Evolutionary conservation across 2,888 invertebrate genomes (phyloP).

Genomic region (Muschampia plurimacula): DNA sequence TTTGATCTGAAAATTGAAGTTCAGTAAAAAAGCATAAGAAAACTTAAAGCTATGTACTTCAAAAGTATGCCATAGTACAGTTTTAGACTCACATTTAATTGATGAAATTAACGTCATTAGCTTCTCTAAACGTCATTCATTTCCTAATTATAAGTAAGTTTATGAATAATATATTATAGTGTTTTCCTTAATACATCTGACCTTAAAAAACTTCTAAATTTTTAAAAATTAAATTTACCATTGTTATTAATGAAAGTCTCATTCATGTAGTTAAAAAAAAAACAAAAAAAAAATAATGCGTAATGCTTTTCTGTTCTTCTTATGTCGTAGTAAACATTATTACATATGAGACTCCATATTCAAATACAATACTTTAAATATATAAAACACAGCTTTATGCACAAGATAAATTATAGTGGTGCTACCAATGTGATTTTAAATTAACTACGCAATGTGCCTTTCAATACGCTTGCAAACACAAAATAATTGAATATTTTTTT

Average conservation of each 20-base stretch:
- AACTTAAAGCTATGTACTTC: not conserved
- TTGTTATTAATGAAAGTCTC: too few species aligned
- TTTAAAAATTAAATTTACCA: too few species aligned
- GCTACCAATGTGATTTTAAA: constrained; percentile 3
- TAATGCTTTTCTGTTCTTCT: not conserved
- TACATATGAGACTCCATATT: not conserved
- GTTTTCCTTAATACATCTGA: not conserved
- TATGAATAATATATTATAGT: not conserved
- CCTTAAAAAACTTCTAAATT: not conserved
- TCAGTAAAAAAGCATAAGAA: not conserved
- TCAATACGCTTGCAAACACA: not conserved
- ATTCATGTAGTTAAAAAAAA: too few species aligned
- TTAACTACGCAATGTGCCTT: constrained; percentile 1
- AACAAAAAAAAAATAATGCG: too few species aligned
- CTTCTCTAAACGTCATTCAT: not conserved
- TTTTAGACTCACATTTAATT: not conserved
- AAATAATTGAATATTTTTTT: not conserved
- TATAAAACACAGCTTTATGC: constrained; percentile 3
- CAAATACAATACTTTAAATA: not conserved
- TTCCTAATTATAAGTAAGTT: not conserved
- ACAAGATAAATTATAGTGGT: not conserved
- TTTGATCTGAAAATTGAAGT: constrained; percentile 14
- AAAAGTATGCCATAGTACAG: not conserved
- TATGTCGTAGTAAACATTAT: not conserved
- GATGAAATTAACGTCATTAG: not conserved